Conservation (phyloP, 2,113 vertebrate genomes). For the Ptilorrhoa leucosticta region DNA sequence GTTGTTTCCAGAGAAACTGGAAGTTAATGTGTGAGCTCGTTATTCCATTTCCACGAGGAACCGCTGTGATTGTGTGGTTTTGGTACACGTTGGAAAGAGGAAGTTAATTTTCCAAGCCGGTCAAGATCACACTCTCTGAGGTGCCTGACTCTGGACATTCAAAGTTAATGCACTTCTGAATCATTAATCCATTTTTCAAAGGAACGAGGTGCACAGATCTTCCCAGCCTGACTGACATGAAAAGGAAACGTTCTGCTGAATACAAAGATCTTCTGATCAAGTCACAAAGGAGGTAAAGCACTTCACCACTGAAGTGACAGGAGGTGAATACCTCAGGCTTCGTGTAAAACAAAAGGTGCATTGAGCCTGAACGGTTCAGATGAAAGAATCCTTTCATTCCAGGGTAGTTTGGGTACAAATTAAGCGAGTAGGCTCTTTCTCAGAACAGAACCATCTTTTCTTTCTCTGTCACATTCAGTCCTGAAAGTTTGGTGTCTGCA, state of each 20-base stretch:
- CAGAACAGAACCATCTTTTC: not conserved
- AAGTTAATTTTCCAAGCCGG: not conserved
- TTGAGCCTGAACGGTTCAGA: not conserved
- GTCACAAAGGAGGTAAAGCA: not conserved
- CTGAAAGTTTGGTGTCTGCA: not conserved
- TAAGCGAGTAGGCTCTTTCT: not conserved
- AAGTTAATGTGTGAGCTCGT: not conserved
- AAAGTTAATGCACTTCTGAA: not conserved
- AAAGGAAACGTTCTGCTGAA: not conserved
- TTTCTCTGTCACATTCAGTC: not conserved
- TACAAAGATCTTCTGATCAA: not conserved
- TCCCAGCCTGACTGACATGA: not conserved
- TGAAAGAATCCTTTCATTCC: slow-evolving; percentile 2
- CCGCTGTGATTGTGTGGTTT: not conserved
- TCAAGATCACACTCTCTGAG: not conserved
- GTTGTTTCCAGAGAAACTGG: not conserved
- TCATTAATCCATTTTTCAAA: not conserved
- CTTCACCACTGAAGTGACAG: not conserved
- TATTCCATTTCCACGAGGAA: not conserved
- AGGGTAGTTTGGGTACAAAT: not conserved
- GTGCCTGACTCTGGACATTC: not conserved
- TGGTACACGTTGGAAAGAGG: rapidly evolving
- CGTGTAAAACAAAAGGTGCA: slow-evolving; percentile 1
- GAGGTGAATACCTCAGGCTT: not conserved
- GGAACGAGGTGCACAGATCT: not conserved